Percentiles rank a stretch among this genome's conserved stretches.
These are phyloP conservation scores for Crotalus horridus DNA, from an alignment of 2,113 vertebrate species.

Conservation along the genomic window DNA sequence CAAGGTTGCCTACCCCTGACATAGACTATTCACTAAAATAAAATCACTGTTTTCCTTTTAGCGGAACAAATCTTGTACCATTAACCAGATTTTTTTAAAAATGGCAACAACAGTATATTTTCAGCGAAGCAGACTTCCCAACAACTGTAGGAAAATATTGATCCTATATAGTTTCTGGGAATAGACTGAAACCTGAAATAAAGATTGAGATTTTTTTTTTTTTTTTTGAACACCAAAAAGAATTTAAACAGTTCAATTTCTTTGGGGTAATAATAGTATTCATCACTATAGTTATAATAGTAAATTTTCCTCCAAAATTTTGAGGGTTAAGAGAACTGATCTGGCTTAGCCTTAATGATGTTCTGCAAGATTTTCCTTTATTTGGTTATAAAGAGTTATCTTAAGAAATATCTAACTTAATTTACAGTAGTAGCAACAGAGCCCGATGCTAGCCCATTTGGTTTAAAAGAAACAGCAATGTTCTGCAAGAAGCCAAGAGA, in stretches of 20 bases:
- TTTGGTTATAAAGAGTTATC: conserved; percentile 23
- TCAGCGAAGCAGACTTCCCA: background rate
- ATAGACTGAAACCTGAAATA: conserved; percentile 23
- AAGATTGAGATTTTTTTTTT: conserved; percentile 44
- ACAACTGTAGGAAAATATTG: conserved; percentile 13
- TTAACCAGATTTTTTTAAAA: background rate
- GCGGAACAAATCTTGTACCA: background rate
- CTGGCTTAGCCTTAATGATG: background rate
- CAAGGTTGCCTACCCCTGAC: background rate
- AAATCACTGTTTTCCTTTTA: background rate
- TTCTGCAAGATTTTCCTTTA: conserved; percentile 32
- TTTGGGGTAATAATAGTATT: background rate
- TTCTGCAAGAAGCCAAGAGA: background rate
- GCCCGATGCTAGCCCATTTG: background rate
- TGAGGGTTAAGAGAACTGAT: conserved; percentile 38
- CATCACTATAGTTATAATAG: conserved; percentile 31
- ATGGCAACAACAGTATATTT: conserved; percentile 1
- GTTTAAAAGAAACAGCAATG: background rate
- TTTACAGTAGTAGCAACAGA: background rate
- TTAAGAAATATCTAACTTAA: conserved; percentile 18
- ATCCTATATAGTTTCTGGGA: conserved; percentile 44
- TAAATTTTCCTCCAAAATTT: conserved; percentile 17
- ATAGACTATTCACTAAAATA: background rate
- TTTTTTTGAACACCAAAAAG: conserved; percentile 39
- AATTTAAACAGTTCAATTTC: conserved; percentile 43